phyloP scores from a whole-genome alignment of 2,888 invertebrate species.

The Nymphalis urticae region DNA sequence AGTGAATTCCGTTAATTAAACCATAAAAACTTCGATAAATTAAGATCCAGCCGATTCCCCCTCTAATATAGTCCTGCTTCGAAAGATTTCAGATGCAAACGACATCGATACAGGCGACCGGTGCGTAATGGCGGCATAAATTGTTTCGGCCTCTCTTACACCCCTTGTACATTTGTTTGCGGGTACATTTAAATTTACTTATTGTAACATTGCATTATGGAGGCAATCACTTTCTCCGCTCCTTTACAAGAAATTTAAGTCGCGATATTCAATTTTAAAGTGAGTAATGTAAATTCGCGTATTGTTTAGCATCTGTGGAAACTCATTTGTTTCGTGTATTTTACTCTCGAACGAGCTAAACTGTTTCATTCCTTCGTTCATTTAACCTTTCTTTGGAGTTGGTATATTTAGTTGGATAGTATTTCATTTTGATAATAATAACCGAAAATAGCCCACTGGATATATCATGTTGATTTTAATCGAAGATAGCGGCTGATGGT shows the following conservation, averaged over 20 bases:
- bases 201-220: conserved; percentile 51
- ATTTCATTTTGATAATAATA: too few species aligned
- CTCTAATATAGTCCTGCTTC: conserved; percentile 69
- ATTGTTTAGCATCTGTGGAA: conserved; percentile 21
- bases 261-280: conserved; percentile 37
- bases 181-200: conserved; percentile 69
- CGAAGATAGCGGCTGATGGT: not conserved
- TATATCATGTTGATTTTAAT: not conserved
- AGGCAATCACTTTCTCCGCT: conserved; percentile 49
- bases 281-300: conserved; percentile 37
- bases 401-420: too few species aligned
- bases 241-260: conserved; percentile 46
- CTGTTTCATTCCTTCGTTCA: not conserved
- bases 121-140: conserved; percentile 62
- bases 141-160: conserved; percentile 55
- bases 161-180: conserved; percentile 67
- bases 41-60: conserved; percentile 82
- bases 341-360: conserved; percentile 1
- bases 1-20: conserved; percentile 83
- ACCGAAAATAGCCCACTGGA: too few species aligned
- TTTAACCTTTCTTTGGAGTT: not conserved
- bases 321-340: conserved; percentile 14
- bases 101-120: conserved; percentile 70
- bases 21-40: conserved; percentile 83
- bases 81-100: conserved; percentile 80